Conservation (phyloP, 2,113 vertebrate species). For the Stercorarius parasiticus region DNA sequence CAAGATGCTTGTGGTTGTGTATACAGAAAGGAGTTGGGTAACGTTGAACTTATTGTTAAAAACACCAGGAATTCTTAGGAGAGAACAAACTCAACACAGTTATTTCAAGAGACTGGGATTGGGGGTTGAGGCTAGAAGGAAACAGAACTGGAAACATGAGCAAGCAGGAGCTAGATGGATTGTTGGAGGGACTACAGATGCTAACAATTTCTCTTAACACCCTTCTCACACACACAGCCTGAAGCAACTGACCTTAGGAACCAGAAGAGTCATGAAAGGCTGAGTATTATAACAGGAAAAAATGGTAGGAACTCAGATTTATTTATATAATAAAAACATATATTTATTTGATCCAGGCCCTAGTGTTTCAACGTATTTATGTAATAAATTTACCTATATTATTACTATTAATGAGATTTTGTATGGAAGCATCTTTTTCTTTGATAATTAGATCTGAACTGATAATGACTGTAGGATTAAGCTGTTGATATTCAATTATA, state of each 20-base stretch:
- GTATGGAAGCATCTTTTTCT: not conserved
- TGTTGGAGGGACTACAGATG: not conserved
- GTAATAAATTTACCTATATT: not conserved
- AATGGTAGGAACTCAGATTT: not conserved
- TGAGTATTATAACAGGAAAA: too few species aligned
- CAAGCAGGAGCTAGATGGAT: not conserved
- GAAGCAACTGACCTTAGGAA: not conserved
- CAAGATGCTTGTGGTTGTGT: not conserved
- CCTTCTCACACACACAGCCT: not conserved
- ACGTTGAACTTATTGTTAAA: not conserved
- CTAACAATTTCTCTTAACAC: not conserved
- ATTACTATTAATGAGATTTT: not conserved
- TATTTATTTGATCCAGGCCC: too few species aligned
- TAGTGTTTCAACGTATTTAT: not conserved
- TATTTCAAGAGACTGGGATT: not conserved
- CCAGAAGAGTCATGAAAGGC: not conserved
- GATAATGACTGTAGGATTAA: not conserved
- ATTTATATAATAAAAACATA: not conserved
- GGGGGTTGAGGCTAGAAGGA: not conserved
- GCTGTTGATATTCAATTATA: not conserved
- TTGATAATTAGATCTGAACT: not conserved
- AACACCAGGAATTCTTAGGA: not conserved
- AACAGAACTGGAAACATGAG: not conserved
- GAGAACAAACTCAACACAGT: not conserved
- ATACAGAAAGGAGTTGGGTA: not conserved